Evolutionary conservation across 2,797 vertebrate species (phyloP), one percentile per base, ranked within the genome.

Genomic region (Liparis tanakae): DNA sequence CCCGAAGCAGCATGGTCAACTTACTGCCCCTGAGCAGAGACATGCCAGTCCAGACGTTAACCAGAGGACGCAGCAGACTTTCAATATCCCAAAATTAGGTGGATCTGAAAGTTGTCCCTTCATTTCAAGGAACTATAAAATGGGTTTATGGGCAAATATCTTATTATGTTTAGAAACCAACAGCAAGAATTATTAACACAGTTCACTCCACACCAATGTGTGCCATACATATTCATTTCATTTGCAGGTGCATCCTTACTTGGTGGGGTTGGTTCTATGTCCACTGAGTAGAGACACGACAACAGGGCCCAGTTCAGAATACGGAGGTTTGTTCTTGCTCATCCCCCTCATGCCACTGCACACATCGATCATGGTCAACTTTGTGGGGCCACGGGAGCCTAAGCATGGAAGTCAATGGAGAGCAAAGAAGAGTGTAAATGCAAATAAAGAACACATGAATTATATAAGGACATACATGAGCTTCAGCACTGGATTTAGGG

Each of bases 291-390:
- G 94, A 80, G 97, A 95, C 4, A 97, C 90, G 81, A 99, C 96
- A 78, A 97, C 94, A 1, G 96, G 96, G 46, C 97, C 97, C 88
- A 99, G 93, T 0, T 98, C 98, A 5, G 96, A 95, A 83, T 96
- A 90, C 0, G 96, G 97, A 37, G 96, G 94, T 59, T 95, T 96
- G 0, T 94, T 91, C 83, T 91, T 94, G 75, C 89, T 94, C 84
- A 95, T 94, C 7, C 92, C 95, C 78, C 96, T 97, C 76, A 97
- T 96, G 8, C 98, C 97, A 76, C 95, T 96, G 34, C 97, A 97
- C 41, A 99, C 94, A 75, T 99, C 97, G 76, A 99, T 98, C 86
- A 99, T 95, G 86, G 97, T 98, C 86, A 99, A 89, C 82, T 97
- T 98, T 71, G 96, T 97, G 46, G 96, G 94, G 48, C 96, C 95